Conservation (phyloP, 2,888 invertebrate species). For the Pterostichus niger region DNA sequence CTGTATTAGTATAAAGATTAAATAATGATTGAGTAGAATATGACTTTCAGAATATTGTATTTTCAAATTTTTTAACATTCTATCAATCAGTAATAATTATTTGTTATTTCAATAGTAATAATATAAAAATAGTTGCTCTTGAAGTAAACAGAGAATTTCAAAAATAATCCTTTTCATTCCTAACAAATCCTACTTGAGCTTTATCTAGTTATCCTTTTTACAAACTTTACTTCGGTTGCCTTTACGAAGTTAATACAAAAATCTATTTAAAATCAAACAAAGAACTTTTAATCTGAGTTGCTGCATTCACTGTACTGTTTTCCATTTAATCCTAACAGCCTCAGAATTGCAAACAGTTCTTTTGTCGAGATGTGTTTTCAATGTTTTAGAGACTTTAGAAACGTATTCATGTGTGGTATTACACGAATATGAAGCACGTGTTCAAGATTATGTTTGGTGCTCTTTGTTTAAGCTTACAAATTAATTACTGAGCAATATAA, state of each 20-base stretch:
- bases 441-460: too few species aligned
- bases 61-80: too few species aligned
- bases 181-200: neutral
- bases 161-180: neutral
- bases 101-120: neutral
- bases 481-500: conserved; percentile 18
- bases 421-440: neutral
- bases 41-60: too few species aligned
- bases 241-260: conserved; percentile 20
- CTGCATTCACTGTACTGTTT: neutral
- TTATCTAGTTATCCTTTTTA: conserved; percentile 20
- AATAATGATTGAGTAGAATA: too few species aligned
- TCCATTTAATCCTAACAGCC: neutral
- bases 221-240: conserved; percentile 7
- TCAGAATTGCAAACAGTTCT: neutral
- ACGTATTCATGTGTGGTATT: neutral
- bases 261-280: conserved; percentile 39
- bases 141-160: neutral
- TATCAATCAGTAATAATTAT: too few species aligned
- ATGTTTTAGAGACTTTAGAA: neutral
- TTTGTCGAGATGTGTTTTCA: neutral
- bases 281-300: conserved; percentile 30
- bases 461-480: conserved; percentile 14
- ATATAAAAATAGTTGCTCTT: neutral
- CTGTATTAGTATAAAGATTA: too few species aligned